These are phyloP conservation scores for Zoanthus sociatus DNA, from an alignment of 92 coral and sea anemone genomes.

Conservation along the genomic window DNA sequence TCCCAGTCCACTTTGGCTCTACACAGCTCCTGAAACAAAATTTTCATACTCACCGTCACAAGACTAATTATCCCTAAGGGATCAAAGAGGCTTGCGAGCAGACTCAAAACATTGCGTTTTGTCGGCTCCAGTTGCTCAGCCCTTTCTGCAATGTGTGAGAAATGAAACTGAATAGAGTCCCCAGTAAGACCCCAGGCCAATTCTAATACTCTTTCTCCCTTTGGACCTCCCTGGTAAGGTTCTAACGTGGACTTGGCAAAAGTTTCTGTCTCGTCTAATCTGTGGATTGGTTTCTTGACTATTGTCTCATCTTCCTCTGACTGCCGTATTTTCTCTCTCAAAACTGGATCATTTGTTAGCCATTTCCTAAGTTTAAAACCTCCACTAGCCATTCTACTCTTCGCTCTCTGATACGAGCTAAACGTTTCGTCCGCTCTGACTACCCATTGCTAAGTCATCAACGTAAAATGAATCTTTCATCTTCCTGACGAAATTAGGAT, in stretches of 20 bases:
- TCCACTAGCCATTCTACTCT: constrained; percentile 57
- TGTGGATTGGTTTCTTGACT: constrained; percentile 22
- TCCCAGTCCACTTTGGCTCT: too few species aligned
- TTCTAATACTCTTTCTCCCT: constrained; percentile 59
- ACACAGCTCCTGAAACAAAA: too few species aligned
- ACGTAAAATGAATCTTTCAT: constrained; percentile 52
- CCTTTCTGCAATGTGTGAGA: constrained; percentile 43
- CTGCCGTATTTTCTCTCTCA: constrained; percentile 39
- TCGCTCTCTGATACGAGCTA: constrained; percentile 59
- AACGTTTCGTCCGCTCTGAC: constrained; percentile 17
- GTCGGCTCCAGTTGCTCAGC: constrained; percentile 43
- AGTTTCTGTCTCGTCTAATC: constrained; percentile 55
- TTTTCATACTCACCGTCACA: too few species aligned
- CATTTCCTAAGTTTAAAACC: constrained; percentile 67
- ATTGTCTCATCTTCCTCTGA: constrained; percentile 9
- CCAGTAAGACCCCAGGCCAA: constrained; percentile 47
- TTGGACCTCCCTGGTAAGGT: constrained; percentile 10
- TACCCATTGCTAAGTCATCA: constrained; percentile 62
- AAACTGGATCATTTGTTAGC: constrained; percentile 27
- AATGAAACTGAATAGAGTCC: constrained; percentile 58
- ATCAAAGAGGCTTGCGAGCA: constrained; percentile 52
- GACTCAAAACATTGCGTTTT: constrained; percentile 59
- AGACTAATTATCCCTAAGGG: too few species aligned
- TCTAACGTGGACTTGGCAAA: constrained; percentile 51
- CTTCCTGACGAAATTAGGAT: constrained; percentile 57